Evolutionary conservation across 2,797 vertebrate genomes (phyloP).

Genomic region (Bovichtus variegatus): DNA sequence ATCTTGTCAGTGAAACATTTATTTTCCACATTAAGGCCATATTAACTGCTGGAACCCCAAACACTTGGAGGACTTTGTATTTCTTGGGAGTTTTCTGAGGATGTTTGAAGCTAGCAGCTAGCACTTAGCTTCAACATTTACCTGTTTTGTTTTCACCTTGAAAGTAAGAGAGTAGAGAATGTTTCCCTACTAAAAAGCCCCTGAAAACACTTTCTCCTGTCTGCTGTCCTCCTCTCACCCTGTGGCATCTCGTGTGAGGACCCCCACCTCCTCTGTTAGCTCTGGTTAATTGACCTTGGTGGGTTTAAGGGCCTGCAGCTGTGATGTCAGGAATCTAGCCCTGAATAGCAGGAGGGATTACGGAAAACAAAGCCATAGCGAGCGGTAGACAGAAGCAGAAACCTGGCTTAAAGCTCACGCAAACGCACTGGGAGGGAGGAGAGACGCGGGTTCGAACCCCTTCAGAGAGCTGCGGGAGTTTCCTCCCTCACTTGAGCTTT

Average conservation of each 20-base stretch:
- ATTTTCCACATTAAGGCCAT: too few relatives aligned
- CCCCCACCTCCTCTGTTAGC: slow-evolving; percentile 48
- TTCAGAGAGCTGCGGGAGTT: not conserved
- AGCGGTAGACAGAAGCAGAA: slow-evolving; percentile 52
- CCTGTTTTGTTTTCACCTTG: too few relatives aligned
- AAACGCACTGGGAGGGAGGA: slow-evolving; percentile 51
- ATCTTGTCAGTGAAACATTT: not conserved
- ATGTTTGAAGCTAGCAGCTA: not conserved
- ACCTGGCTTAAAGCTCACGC: slow-evolving; percentile 78
- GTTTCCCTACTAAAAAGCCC: not conserved
- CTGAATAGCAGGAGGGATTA: slow-evolving; percentile 81
- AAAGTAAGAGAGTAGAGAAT: too few relatives aligned
- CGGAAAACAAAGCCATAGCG: slow-evolving; percentile 69
- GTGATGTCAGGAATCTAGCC: slow-evolving; percentile 71
- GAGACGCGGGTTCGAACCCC: slow-evolving; percentile 29
- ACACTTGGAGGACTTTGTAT: slow-evolving; percentile 1
- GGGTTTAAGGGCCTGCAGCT: slow-evolving; percentile 66
- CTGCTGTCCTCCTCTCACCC: slow-evolving; percentile 31
- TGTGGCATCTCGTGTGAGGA: slow-evolving; percentile 47
- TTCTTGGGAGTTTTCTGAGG: not conserved
- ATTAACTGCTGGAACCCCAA: not conserved
- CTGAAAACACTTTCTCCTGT: slow-evolving; percentile 33
- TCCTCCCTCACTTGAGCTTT: too few relatives aligned
- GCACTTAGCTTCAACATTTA: too few relatives aligned
- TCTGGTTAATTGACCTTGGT: slow-evolving; percentile 66